These are phyloP conservation scores for Lethocerus indicus DNA, from an alignment of 1,140 invertebrate species.

Conservation along the genomic window DNA sequence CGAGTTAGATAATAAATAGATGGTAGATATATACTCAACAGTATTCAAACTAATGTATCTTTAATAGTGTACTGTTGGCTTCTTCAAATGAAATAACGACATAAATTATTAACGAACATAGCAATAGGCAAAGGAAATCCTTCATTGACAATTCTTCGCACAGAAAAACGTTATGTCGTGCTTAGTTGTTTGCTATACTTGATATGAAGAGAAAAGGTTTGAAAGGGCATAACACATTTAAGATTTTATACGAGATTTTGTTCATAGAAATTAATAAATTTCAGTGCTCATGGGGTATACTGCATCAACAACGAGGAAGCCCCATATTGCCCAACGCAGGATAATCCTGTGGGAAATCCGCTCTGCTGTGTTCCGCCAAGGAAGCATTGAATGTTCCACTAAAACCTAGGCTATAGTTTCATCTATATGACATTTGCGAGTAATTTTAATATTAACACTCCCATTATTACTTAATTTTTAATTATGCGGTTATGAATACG, in stretches of 20 bases:
- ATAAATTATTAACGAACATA: not conserved
- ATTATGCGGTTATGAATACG: too few relatives aligned
- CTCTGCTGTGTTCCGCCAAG: conserved; percentile 35
- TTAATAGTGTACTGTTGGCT: not conserved
- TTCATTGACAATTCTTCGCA: not conserved
- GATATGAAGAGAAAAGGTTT: not conserved
- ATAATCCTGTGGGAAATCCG: conserved; percentile 34
- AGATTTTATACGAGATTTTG: not conserved
- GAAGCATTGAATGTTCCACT: not conserved
- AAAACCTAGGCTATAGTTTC: not conserved
- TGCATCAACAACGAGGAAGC: conserved; percentile 37
- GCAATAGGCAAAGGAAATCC: not conserved
- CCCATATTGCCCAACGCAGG: conserved; percentile 44
- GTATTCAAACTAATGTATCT: too few relatives aligned
- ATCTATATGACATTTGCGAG: not conserved
- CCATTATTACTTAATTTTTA: too few relatives aligned
- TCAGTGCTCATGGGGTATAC: conserved; percentile 42
- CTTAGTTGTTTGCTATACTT: not conserved
- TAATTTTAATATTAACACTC: not conserved
- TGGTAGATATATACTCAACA: too few relatives aligned
- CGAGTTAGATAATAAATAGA: too few relatives aligned
- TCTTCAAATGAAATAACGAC: not conserved
- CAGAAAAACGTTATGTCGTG: not conserved
- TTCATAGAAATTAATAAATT: conserved; percentile 12
- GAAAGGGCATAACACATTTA: not conserved